A percentile compares a stretch with the other conserved stretches of the same genome.
phyloP scores from a whole-genome alignment of 1,140 invertebrate genomes.

The Samia ricini region DNA sequence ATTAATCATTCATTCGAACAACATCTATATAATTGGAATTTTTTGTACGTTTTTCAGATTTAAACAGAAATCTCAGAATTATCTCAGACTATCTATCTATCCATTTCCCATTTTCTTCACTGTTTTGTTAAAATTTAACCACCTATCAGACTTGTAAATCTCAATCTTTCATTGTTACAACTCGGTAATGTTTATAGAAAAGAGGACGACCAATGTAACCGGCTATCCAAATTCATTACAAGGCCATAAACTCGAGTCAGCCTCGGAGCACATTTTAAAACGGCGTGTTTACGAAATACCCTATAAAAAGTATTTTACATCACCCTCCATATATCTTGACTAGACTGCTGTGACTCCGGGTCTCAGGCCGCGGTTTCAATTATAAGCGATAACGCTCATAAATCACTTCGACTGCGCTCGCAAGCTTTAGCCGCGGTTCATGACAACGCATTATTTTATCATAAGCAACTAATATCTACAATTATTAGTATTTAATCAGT shows the following conservation, averaged over 20 bases:
- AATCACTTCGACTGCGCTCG: neutral
- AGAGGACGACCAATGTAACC: constrained; percentile 25
- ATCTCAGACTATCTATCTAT: too few species aligned
- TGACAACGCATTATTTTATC: too few species aligned
- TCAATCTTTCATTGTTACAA: neutral
- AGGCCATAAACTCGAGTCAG: constrained; percentile 22
- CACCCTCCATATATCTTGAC: constrained; percentile 28
- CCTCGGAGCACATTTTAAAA: constrained; percentile 12
- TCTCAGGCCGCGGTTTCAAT: neutral
- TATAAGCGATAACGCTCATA: neutral
- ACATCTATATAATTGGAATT: too few species aligned
- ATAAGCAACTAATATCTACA: too few species aligned
- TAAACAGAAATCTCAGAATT: too few species aligned
- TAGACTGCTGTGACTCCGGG: constrained; percentile 15
- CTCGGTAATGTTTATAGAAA: constrained; percentile 19
- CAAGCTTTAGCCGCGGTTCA: too few species aligned
- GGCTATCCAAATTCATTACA: constrained; percentile 23
- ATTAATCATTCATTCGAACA: too few species aligned
- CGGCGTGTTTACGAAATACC: constrained; percentile 16
- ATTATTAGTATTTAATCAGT: too few species aligned
- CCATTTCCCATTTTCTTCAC: neutral
- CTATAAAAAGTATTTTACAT: constrained; percentile 37
- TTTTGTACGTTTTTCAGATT: too few species aligned
- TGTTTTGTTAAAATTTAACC: too few species aligned
- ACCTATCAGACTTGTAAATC: neutral